Evolutionary conservation across 2,113 vertebrate species (phyloP).

Genomic region (Heterotis niloticus): DNA sequence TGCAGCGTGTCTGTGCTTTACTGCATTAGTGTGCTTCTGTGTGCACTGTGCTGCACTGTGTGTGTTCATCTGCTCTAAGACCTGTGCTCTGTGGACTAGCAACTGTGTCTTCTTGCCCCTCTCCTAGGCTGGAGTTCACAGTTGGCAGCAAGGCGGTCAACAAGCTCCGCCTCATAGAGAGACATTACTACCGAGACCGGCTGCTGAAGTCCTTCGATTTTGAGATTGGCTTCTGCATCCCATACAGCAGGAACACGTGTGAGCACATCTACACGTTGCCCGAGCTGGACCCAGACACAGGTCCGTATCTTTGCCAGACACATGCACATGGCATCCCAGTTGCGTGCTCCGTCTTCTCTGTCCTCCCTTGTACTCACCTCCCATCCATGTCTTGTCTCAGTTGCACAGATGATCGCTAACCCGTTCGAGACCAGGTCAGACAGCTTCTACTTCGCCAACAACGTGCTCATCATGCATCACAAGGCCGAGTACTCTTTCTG

Average conservation of each 20-base stretch:
- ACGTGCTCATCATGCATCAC: constrained; percentile 61
- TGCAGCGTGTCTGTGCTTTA: not conserved
- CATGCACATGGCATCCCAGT: too few relatives aligned
- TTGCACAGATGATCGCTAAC: constrained; percentile 56
- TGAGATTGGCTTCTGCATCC: constrained; percentile 64
- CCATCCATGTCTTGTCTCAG: constrained; percentile 32
- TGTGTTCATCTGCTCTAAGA: not conserved
- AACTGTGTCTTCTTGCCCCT: not conserved
- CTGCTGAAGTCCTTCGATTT: constrained; percentile 63
- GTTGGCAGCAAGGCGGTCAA: constrained; percentile 55
- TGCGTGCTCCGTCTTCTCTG: not conserved
- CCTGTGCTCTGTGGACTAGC: not conserved
- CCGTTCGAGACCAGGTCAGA: constrained; percentile 54
- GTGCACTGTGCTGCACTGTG: not conserved
- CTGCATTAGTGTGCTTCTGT: not conserved
- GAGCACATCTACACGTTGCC: constrained; percentile 63
- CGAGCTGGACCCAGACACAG: constrained; percentile 48
- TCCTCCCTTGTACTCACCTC: not conserved
- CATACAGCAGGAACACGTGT: constrained; percentile 61
- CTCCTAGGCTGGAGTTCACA: constrained; percentile 57
- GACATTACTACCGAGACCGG: constrained; percentile 57
- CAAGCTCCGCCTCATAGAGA: constrained; percentile 57
- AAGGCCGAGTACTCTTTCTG: constrained; percentile 59
- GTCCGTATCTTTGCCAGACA: constrained; percentile 32
- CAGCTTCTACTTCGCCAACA: constrained; percentile 63